These are phyloP conservation scores for Odiellus spinosus DNA, from an alignment of 2,888 invertebrate species.

Conservation along the genomic window DNA sequence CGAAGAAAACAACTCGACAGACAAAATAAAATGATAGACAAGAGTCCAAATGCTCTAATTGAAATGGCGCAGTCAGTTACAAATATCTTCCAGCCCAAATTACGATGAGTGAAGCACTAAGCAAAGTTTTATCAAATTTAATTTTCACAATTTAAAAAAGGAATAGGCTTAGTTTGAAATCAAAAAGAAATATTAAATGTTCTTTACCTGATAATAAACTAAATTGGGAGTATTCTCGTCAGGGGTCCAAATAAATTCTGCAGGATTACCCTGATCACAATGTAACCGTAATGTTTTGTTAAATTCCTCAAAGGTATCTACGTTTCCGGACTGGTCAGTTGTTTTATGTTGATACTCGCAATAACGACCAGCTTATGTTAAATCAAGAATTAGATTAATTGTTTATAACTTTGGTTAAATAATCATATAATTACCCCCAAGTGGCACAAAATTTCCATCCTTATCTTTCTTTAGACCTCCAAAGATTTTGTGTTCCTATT, in stretches of 20 bases:
- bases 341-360: conserved; percentile 73
- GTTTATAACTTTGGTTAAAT: not conserved
- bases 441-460: conserved; percentile 61
- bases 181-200: not conserved
- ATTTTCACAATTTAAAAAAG: not conserved
- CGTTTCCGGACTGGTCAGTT: conserved; percentile 46
- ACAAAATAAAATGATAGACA: too few species aligned
- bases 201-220: conserved; percentile 56
- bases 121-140: not conserved
- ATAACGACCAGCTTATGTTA: conserved; percentile 44
- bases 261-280: conserved; percentile 48
- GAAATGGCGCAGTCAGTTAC: conserved; percentile 44
- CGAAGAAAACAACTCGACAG: too few species aligned
- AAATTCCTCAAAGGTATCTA: conserved; percentile 59
- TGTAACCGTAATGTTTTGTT: conserved; percentile 61
- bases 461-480: conserved; percentile 63
- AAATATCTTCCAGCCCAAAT: conserved; percentile 82
- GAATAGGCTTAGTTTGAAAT: not conserved
- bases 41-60: too few species aligned
- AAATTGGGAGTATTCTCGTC: conserved; percentile 70
- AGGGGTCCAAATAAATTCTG: conserved; percentile 67
- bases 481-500: conserved; percentile 47
- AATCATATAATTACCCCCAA: conserved; percentile 42
- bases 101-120: conserved; percentile 84
- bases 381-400: not conserved